Percentiles rank a stretch among this genome's conserved stretches.
Conservation (phyloP, 1,140 invertebrate species). For the Drosophila gunungcola region DNA sequence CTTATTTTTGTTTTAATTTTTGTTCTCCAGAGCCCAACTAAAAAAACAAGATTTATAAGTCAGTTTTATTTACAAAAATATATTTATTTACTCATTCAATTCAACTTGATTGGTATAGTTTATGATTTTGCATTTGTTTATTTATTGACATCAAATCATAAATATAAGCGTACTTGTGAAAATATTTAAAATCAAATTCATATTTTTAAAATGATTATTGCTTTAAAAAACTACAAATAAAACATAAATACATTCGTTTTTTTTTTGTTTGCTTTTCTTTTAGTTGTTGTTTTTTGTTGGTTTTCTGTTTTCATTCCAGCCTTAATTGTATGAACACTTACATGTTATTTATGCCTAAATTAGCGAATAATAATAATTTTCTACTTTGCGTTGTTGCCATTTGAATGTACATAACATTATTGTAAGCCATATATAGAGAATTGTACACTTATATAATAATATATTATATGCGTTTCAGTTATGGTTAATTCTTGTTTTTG, state of each 20-base stretch:
- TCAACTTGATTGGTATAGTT: conserved; percentile 35
- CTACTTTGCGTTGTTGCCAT: conserved; percentile 44
- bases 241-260: conserved; percentile 60
- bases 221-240: conserved; percentile 70
- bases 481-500: conserved; percentile 16
- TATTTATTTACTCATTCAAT: conserved; percentile 58
- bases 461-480: conserved; percentile 68
- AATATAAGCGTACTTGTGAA: conserved; percentile 72
- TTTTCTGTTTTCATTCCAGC: conserved; percentile 58
- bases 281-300: conserved; percentile 44
- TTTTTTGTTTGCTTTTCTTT: conserved; percentile 49
- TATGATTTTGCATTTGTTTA: conserved; percentile 24
- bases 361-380: conserved; percentile 49
- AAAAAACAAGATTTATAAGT: conserved; percentile 1
- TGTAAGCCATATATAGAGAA: conserved; percentile 40
- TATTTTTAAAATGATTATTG: conserved; percentile 72
- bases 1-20: no score
- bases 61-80: conserved; percentile 56
- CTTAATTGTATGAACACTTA: conserved; percentile 73
- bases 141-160: conserved; percentile 64
- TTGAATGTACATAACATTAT: conserved; percentile 50
- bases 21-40: not conserved
- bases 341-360: conserved; percentile 39
- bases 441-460: conserved; percentile 72
- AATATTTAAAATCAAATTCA: conserved; percentile 69